A percentile compares a stretch with the other conserved stretches of the same genome.
These are phyloP conservation scores for Drosophila jambulina DNA, from an alignment of 1,140 invertebrate species.

Conservation along the genomic window DNA sequence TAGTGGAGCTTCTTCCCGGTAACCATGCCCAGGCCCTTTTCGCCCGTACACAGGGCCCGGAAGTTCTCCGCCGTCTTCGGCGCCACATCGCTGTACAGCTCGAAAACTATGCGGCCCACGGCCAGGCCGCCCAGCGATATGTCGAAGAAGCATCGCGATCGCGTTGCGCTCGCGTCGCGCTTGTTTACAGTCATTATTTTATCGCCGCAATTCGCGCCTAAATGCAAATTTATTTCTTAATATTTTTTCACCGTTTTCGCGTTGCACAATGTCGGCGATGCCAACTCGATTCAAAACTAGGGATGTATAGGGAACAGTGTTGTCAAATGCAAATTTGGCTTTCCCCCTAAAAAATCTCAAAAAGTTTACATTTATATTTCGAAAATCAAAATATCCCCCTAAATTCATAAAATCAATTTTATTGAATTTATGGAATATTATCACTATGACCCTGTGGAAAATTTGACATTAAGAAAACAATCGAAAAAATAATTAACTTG, in stretches of 20 bases:
- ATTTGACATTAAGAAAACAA: too few species aligned
- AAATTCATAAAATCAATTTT: too few species aligned
- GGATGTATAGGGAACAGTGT: neutral
- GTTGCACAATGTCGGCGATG: constrained; percentile 43
- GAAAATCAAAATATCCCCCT: too few species aligned
- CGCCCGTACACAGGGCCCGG: constrained; percentile 95
- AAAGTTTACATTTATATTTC: too few species aligned
- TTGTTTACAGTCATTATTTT: constrained; percentile 76
- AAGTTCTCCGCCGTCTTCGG: constrained; percentile 98
- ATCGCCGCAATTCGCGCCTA: constrained; percentile 2
- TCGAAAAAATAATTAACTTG: too few species aligned
- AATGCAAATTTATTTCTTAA: constrained; percentile 5
- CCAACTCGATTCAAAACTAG: constrained; percentile 6
- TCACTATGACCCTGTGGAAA: too few species aligned
- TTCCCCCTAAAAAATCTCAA: too few species aligned
- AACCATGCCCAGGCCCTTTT: constrained; percentile 91
- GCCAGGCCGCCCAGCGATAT: constrained; percentile 95
- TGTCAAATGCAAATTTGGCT: too few species aligned
- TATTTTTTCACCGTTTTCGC: constrained; percentile 34
- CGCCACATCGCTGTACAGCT: constrained; percentile 95
- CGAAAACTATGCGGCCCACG: constrained; percentile 96
- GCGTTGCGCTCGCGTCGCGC: constrained; percentile 75
- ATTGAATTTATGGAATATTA: too few species aligned
- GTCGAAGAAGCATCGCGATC: constrained; percentile 94
- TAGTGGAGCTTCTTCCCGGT: constrained; percentile 91